These are phyloP conservation scores for Nemapogon koenigi DNA, from an alignment of 2,888 invertebrate species.

Conservation along the genomic window DNA sequence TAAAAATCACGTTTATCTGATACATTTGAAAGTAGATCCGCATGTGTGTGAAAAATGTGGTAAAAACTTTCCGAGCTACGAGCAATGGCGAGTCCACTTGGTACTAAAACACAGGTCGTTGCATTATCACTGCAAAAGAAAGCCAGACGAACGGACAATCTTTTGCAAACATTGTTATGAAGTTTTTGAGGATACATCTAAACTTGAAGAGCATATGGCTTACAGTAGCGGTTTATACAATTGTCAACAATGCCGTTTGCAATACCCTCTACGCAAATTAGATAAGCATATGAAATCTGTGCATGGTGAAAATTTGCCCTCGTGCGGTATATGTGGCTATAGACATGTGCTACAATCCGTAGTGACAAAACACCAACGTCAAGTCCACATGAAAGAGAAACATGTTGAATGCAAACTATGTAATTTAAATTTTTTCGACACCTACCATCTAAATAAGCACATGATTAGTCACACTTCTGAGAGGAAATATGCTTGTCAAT, in stretches of 20 bases:
- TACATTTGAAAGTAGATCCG: too few relatives aligned
- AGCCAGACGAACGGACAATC: too few relatives aligned
- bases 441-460: conserved; percentile 12
- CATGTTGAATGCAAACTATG: conserved; percentile 8
- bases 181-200: too few relatives aligned
- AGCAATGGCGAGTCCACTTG: too few relatives aligned
- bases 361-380: conserved; percentile 21
- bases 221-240: too few relatives aligned
- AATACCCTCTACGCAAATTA: neutral
- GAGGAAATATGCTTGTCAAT: conserved; percentile 21
- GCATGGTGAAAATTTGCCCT: conserved; percentile 22
- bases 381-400: conserved; percentile 14
- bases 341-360: conserved; percentile 17
- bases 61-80: too few relatives aligned
- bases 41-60: too few relatives aligned
- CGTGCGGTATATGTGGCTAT: conserved; percentile 23
- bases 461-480: conserved; percentile 20
- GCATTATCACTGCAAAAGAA: too few relatives aligned
- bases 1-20: too few relatives aligned
- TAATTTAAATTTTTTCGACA: conserved; percentile 20
- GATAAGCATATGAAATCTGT: conserved; percentile 11
- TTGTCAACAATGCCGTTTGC: neutral
- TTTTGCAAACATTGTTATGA: too few relatives aligned
- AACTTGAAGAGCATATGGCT: too few relatives aligned
- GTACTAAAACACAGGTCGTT: too few relatives aligned